These are phyloP conservation scores for Marasmarcha lunaedactyla DNA, from an alignment of 2,888 invertebrate genomes.

Conservation along the genomic window DNA sequence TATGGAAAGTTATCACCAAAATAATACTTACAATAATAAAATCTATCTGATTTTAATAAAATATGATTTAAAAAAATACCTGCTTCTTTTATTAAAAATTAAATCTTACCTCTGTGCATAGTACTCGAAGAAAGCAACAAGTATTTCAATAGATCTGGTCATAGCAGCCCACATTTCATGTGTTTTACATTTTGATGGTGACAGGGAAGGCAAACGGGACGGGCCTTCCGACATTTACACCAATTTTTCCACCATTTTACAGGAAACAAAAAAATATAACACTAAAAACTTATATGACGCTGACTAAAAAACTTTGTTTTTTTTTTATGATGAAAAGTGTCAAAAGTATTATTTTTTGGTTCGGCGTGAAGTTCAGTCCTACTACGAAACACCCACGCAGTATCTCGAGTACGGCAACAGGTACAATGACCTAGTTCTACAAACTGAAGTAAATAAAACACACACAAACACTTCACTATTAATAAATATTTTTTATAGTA, in stretches of 20 bases:
- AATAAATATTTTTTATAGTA: not conserved
- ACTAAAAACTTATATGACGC: not conserved
- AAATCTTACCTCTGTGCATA: conserved; percentile 81
- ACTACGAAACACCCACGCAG: conserved; percentile 20
- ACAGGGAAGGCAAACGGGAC: conserved; percentile 32
- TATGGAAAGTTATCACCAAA: too few relatives aligned
- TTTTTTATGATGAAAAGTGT: too few relatives aligned
- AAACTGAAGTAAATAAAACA: conserved; percentile 5
- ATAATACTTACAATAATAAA: too few relatives aligned
- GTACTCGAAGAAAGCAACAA: conserved; percentile 86
- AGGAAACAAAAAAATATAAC: not conserved
- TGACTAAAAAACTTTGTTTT: not conserved
- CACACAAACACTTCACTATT: conserved; percentile 2
- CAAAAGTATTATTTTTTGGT: too few relatives aligned
- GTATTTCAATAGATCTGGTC: conserved; percentile 83
- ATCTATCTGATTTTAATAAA: too few relatives aligned
- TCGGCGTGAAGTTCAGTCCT: too few relatives aligned
- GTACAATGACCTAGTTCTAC: conserved; percentile 24
- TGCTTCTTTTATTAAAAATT: too few relatives aligned
- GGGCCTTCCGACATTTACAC: conserved; percentile 53
- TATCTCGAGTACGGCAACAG: conserved; percentile 28
- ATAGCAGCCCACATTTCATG: conserved; percentile 85
- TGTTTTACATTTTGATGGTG: conserved; percentile 60
- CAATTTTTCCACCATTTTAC: conserved; percentile 12
- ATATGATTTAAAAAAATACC: too few relatives aligned